Evolutionary conservation across 2,797 vertebrate genomes (phyloP), one percentile per base, ranked within the genome.

Genomic region (Coendou prehensilis): DNA sequence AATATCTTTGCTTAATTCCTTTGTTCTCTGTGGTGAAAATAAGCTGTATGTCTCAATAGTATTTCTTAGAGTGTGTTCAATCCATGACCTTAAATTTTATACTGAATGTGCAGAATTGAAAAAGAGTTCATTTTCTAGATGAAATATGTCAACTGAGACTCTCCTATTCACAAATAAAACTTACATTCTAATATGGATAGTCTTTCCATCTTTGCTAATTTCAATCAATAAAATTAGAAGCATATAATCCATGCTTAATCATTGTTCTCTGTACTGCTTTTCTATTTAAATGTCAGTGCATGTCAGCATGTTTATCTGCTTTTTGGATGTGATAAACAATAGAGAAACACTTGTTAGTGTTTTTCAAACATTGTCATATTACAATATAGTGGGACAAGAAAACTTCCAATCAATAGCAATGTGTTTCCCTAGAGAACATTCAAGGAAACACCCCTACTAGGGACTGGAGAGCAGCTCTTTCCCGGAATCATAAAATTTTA

Each of bases 201-300:
- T n/a, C 10, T 23, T 67, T 75, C 14, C 6, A 63, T 18, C 57
- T 50, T 50, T 89, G 18, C 26, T 81, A 92, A 85, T 41, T 67
- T 56, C 4, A 80, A 18, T 64, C 50, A 88, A 81, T 28, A 76
- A 82, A 83, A 18, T 87, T 41, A 69, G 33, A 78, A 37, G 0
- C 69, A 14, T 47, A 26, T 1, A 67, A 54, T 23, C 30, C n/a
- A 75, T 22, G 11, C 75, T 59, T 91, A 88, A 3, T 26, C 83
- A n/a, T 5, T 80, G 30, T 87, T 91, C 9, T 88, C 2, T 75
- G 7, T 47, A 89, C 23, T 76, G 13, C 22, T 73, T 61, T 86
- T 82, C 57, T 54, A 85, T 84, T 83, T 87, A 83, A 87, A 86
- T 87, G 71, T 22, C 6, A 67, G 45, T 87, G 84, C 15, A 64